Base-by-base conservation (phyloP, 2,888 invertebrate genomes). In the Hyposoter didymator region DNA sequence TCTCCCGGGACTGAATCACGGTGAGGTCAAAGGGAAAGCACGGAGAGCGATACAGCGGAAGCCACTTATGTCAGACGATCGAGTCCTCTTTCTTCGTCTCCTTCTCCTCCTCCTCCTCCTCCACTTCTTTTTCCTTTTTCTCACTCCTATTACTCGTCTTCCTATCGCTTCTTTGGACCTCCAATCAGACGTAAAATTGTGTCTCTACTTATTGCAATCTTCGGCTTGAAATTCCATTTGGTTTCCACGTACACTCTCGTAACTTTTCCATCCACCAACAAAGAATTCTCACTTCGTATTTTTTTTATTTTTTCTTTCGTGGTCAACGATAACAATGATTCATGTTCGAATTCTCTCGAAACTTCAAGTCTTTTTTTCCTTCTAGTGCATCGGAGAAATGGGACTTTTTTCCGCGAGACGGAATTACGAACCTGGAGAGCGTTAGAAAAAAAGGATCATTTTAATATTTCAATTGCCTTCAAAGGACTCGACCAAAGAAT, bases 1-100 rank as follows among this genome's bases (percentile, higher is more conserved):
- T 55, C 74, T 66, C 32, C 8, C 22, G 79, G 59, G 84, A 76
- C 76, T 43, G 74, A 86, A 84, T 80, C 87, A 81, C 70, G 69
- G 72, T 43, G 69, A 70, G 87, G 87, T 87, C 87, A 87, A 84
- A 86, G 87, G 87, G 81, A 87, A 84, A 84, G 82, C 78, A 84
- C 82, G 28, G 28, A 14, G 59, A 73, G 76, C 59, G 87, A 84
- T 79, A 87, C 86, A 79, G 76, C 81, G 85, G 82, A 86, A 87
- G 85, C 84, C 84, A 87, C 85, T 85, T 84, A 64, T 81, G 83
- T 75, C 79, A 28, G 73, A 62, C 80, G 62, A 83, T 49, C 62
- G 12, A 45, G 59, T 69, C 55, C 35, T 43, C 39, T 47, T 47
- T 45, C 47, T 28, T 17, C n/a, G 28, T 47, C 19, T 49, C n/a